These are phyloP conservation scores for Nothura maculosa DNA, from an alignment of 2,797 vertebrate species.

Conservation along the genomic window DNA sequence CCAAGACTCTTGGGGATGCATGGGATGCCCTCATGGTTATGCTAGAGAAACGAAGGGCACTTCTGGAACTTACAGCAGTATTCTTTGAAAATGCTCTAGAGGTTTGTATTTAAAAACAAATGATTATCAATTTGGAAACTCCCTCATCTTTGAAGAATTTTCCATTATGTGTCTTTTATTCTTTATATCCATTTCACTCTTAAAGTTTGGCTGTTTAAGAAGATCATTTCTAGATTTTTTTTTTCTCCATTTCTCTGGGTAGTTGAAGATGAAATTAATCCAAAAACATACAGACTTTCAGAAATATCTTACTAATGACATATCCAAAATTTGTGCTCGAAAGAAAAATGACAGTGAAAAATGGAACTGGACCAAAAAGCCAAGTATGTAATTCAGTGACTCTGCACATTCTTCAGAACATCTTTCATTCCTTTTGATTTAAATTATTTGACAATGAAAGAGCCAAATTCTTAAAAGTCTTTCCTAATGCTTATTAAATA, in stretches of 20 bases:
- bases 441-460: neutral
- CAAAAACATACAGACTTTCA: neutral
- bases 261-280: neutral
- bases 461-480: neutral
- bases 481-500: neutral
- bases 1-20: slow-evolving; percentile 84
- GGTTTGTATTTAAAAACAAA: slow-evolving; percentile 76
- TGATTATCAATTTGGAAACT: neutral
- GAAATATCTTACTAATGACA: neutral
- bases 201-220: neutral
- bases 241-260: neutral
- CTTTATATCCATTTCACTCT: neutral
- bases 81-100: slow-evolving; percentile 89
- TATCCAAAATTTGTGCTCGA: neutral
- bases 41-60: slow-evolving; percentile 84
- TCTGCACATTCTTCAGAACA: neutral
- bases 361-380: neutral
- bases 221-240: neutral
- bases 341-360: neutral
- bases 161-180: neutral
- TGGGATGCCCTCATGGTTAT: slow-evolving; percentile 84
- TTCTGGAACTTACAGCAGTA: slow-evolving; percentile 82
- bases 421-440: neutral
- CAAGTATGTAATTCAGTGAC: neutral
- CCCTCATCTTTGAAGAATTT: neutral